Evolutionary conservation across 2,113 vertebrate genomes (phyloP).

Genomic region (Lota lota): DNA sequence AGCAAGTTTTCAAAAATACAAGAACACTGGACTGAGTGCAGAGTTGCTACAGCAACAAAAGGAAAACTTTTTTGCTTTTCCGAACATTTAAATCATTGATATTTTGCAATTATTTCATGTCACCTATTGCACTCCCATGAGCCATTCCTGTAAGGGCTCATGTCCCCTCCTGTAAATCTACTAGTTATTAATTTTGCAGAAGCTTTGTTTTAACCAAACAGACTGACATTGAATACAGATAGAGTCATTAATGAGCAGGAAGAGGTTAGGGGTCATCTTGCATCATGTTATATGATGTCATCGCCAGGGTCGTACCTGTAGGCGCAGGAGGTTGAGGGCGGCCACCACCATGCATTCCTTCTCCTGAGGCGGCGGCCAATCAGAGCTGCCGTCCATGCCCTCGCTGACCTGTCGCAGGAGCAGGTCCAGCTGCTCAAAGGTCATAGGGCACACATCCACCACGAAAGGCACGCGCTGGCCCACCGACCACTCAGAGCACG

Average conservation of each 20-base stretch:
- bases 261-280: no score
- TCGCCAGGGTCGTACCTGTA: slow-evolving; percentile 78
- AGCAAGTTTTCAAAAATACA: no score
- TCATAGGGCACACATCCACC: slow-evolving; percentile 93
- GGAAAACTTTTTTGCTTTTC: neutral
- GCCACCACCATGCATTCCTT: slow-evolving; percentile 97
- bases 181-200: neutral
- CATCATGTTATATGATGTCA: no score
- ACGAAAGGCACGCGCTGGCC: slow-evolving; percentile 94
- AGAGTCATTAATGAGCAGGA: no score
- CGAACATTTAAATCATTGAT: no score
- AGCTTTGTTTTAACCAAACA: no score
- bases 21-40: no score
- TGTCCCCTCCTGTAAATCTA: no score
- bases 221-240: no score
- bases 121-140: no score
- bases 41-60: no score
- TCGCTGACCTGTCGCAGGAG: slow-evolving; percentile 92
- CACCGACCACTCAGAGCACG: slow-evolving; percentile 95
- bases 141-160: neutral
- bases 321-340: slow-evolving; percentile 87
- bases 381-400: slow-evolving; percentile 94
- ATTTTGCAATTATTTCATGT: no score
- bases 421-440: slow-evolving; percentile 95
- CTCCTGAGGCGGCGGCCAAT: slow-evolving; percentile 96